A percentile compares a stretch with the other conserved stretches of the same genome.
Evolutionary conservation across 1,140 invertebrate species (phyloP).

Genomic region (Drosophila asahinai): DNA sequence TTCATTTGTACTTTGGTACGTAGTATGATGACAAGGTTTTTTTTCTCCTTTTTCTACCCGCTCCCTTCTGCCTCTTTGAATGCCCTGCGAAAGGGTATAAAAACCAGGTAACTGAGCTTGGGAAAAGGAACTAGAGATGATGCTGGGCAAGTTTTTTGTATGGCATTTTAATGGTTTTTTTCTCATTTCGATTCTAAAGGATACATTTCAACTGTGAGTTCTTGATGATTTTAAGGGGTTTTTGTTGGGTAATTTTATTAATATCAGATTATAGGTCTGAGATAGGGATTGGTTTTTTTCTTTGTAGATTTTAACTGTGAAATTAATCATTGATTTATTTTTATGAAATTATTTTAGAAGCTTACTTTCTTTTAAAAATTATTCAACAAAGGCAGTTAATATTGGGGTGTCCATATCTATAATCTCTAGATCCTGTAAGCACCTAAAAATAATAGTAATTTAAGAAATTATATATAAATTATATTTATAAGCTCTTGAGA

Average conservation of each 20-base stretch:
- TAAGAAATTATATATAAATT: neutral
- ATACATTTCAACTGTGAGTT: constrained; percentile 7
- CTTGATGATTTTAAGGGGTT: neutral
- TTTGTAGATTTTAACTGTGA: neutral
- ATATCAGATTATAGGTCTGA: neutral
- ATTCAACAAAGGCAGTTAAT: too few relatives aligned
- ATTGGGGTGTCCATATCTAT: too few relatives aligned
- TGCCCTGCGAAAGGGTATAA: constrained; percentile 37
- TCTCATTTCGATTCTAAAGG: constrained; percentile 27
- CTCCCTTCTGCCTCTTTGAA: constrained; percentile 17
- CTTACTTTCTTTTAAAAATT: too few relatives aligned
- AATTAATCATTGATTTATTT: neutral
- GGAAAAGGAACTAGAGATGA: constrained; percentile 39
- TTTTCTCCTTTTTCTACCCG: constrained; percentile 8
- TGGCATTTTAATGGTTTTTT: constrained; percentile 16
- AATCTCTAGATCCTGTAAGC: too few relatives aligned
- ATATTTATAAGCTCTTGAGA: too few relatives aligned
- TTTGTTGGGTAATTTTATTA: neutral
- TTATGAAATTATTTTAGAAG: too few relatives aligned
- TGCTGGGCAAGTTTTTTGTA: constrained; percentile 25
- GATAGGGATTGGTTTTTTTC: neutral
- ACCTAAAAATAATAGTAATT: too few relatives aligned
- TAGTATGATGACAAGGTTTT: constrained; percentile 74
- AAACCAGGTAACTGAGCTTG: constrained; percentile 36
- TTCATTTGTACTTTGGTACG: constrained; percentile 78